Percentiles rank a stretch among this genome's conserved stretches.
Conservation (phyloP, 2,888 invertebrate genomes). For the Conistra vaccinii region DNA sequence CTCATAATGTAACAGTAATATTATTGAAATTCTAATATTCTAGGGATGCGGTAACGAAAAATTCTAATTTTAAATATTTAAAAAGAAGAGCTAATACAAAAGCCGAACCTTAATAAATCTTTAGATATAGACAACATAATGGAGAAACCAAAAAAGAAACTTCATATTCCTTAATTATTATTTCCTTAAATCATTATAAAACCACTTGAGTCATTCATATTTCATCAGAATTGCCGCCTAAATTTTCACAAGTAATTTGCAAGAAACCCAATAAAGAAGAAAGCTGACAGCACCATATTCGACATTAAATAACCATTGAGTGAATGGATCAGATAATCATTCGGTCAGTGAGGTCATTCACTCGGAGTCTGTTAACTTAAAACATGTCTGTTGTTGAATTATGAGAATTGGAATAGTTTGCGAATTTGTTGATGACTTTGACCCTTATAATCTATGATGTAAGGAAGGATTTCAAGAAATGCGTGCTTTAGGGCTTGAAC, state of each 20-base stretch:
- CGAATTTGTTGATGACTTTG: constrained; percentile 7
- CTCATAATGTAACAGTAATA: not conserved
- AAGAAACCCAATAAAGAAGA: constrained; percentile 75
- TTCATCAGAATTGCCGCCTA: constrained; percentile 47
- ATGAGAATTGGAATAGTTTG: not conserved
- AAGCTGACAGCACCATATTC: constrained; percentile 74
- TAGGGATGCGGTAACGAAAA: no score
- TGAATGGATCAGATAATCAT: constrained; percentile 67
- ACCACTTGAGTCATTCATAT: constrained; percentile 44
- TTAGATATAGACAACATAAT: not conserved
- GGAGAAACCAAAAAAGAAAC: constrained; percentile 17
- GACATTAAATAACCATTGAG: constrained; percentile 67
- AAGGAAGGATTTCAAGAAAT: not conserved
- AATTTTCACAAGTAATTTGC: constrained; percentile 59
- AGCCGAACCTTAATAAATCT: not conserved
- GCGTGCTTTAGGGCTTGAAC: not conserved
- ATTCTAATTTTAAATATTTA: not conserved
- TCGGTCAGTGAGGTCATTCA: constrained; percentile 80
- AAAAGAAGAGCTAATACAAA: not conserved
- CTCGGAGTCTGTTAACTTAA: constrained; percentile 69
- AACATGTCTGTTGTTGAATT: constrained; percentile 63
- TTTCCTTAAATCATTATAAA: constrained; percentile 40
- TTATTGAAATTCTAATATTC: not conserved
- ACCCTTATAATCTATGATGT: not conserved
- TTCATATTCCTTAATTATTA: not conserved